Evolutionary conservation across 1,140 invertebrate species (phyloP).

Genomic region (Leptonema lineaticorne): DNA sequence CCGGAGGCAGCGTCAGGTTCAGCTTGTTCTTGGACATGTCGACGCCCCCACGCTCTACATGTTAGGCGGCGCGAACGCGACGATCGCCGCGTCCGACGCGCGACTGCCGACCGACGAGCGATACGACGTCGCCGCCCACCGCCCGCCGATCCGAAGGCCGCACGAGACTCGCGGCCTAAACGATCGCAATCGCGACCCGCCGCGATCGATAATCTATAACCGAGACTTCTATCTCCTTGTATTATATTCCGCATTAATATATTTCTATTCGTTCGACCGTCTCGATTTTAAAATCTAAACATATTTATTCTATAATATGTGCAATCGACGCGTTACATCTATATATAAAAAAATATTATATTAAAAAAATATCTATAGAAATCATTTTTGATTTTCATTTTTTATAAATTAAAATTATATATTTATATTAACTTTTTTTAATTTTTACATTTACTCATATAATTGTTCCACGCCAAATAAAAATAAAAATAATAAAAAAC

Average conservation of each 20-base stretch:
- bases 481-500: too few relatives aligned
- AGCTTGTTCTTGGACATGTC: conserved; percentile 91
- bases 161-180: neutral
- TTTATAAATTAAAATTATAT: too few relatives aligned
- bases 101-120: neutral
- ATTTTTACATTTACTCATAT: too few relatives aligned
- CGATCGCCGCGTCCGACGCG: neutral
- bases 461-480: too few relatives aligned
- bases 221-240: neutral
- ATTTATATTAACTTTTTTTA: too few relatives aligned
- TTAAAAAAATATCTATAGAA: too few relatives aligned
- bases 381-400: too few relatives aligned
- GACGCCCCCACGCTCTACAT: neutral
- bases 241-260: neutral
- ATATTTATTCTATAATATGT: too few relatives aligned
- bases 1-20: conserved; percentile 83
- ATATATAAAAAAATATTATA: too few relatives aligned
- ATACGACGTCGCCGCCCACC: neutral
- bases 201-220: neutral
- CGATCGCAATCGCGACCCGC: neutral
- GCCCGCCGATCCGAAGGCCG: neutral
- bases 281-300: too few relatives aligned
- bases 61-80: neutral
- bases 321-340: too few relatives aligned
- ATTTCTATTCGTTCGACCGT: neutral